Evolutionary conservation across 2,113 vertebrate species (phyloP), one percentile per base, ranked within the genome.

Genomic region (Plecotus auritus): DNA sequence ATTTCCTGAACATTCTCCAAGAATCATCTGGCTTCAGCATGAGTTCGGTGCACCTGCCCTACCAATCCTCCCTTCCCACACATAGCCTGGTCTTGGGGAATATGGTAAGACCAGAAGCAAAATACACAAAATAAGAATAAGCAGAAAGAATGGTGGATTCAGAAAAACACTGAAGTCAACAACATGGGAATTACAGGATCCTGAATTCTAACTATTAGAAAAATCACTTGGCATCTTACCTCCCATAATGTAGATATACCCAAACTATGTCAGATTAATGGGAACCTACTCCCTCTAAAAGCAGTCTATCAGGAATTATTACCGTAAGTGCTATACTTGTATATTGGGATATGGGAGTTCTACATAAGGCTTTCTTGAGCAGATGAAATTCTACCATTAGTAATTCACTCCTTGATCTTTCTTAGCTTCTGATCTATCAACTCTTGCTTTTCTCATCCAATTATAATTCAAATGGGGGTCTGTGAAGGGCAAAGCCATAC

Each of bases 1-100:
- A 91, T 80, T 93, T 93, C 84, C 91, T 95, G 78, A 94, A 95
- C 37, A 82, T 59, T 56, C 74, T 86, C 78, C 78, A 92, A 84
- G 56, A 91, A 72, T 83, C 73, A 96, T 86, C 82, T 95, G 93
- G 67, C 77, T 83, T 86, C 54, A 66, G 69, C 16, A 16, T 74
- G 69, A 88, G 42, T 86, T 85, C 70, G 70, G 8, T 76, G 42
- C n/a, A 40, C 66, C 70, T 66, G 8, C 26, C 49, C 42, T 73
- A 76, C 54, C 45, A 89, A 28, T 42, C 23, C 7, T 88, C 47
- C n/a, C 32, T 93, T 78, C 64, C 89, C 5, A 49, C 18, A 70
- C 45, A 56, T 4, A 40, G 49, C 51, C 69, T 47, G 54, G 30
- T 76, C 56, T 37, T 80, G 22, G 35, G 11, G 9, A 91, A 80